A percentile compares a stretch with the other conserved stretches of the same genome.
Evolutionary conservation across 2,888 invertebrate species (phyloP).

Genomic region (Drosophila melanosoma): DNA sequence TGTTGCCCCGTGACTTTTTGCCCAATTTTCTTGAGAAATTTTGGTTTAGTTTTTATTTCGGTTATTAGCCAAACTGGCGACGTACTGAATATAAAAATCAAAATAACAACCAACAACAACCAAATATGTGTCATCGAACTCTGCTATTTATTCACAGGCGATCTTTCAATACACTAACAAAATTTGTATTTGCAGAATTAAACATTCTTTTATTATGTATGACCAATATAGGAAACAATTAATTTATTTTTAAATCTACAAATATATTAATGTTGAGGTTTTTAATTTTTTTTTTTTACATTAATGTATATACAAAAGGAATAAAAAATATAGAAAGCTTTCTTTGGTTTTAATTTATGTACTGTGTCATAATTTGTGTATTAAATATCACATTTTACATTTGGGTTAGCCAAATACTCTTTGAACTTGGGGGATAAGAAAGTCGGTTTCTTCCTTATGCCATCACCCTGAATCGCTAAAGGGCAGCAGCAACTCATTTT

Average conservation of each 20-base stretch:
- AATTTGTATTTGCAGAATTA: not conserved
- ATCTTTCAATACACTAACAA: slow-evolving; percentile 23
- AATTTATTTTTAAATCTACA: not conserved
- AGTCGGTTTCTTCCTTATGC: slow-evolving; percentile 42
- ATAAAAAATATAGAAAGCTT: not conserved
- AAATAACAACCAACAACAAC: slow-evolving; percentile 7
- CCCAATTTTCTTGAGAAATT: slow-evolving; percentile 42
- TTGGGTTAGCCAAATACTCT: not conserved
- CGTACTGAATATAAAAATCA: slow-evolving; percentile 55
- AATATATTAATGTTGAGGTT: not conserved
- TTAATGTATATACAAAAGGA: not conserved
- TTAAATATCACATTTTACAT: not conserved
- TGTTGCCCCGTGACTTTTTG: slow-evolving; percentile 24
- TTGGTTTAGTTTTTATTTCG: slow-evolving; percentile 56
- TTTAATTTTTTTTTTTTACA: too few relatives aligned
- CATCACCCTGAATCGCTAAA: slow-evolving; percentile 22
- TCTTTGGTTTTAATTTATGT: too few relatives aligned
- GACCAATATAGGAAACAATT: not conserved
- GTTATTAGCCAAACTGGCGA: slow-evolving; percentile 70
- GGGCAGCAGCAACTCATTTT: slow-evolving; percentile 16
- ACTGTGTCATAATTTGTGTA: not conserved
- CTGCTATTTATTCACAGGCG: not conserved
- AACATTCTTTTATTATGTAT: not conserved
- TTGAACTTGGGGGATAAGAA: slow-evolving; percentile 19
- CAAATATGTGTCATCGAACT: slow-evolving; percentile 44